phyloP scores from a whole-genome alignment of 2,888 invertebrate species.

The Orthonychiurus folsomi region DNA sequence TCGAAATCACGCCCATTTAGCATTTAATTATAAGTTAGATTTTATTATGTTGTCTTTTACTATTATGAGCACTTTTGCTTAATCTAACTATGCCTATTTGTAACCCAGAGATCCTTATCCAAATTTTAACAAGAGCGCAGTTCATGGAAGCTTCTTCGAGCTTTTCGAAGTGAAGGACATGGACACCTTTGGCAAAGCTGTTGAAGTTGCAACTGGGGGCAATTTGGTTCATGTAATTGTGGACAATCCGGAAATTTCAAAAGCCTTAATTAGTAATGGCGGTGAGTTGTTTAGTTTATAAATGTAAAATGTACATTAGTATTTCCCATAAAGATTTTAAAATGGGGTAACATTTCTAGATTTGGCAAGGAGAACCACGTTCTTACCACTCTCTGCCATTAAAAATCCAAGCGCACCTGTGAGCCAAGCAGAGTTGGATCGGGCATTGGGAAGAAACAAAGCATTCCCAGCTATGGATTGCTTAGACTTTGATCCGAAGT shows the following conservation, averaged over 20 bases:
- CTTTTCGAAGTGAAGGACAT: conserved; percentile 16
- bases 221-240: conserved; percentile 17
- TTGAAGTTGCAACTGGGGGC: conserved; percentile 17
- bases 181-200: conserved; percentile 8
- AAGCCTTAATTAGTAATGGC: conserved; percentile 13
- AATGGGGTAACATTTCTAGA: conserved; percentile 14
- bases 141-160: conserved; percentile 43
- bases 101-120: conserved; percentile 57
- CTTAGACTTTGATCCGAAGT: conserved; percentile 57
- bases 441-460: conserved; percentile 67
- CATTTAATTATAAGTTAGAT: conserved; percentile 56
- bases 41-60: background rate
- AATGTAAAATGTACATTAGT: too few species aligned
- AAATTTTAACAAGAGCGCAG: conserved; percentile 58
- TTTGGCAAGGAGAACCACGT: conserved; percentile 20
- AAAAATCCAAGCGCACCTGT: conserved; percentile 12
- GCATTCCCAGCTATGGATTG: conserved; percentile 72
- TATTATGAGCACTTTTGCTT: too few species aligned
- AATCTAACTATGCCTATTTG: background rate
- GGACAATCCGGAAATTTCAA: conserved; percentile 13
- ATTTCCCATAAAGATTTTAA: background rate
- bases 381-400: conserved; percentile 23
- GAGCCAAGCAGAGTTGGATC: conserved; percentile 24
- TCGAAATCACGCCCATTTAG: conserved; percentile 42
- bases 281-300: conserved; percentile 18